Base-by-base conservation (phyloP, 2,113 vertebrate genomes). In the Halichoeres trimaculatus region DNA sequence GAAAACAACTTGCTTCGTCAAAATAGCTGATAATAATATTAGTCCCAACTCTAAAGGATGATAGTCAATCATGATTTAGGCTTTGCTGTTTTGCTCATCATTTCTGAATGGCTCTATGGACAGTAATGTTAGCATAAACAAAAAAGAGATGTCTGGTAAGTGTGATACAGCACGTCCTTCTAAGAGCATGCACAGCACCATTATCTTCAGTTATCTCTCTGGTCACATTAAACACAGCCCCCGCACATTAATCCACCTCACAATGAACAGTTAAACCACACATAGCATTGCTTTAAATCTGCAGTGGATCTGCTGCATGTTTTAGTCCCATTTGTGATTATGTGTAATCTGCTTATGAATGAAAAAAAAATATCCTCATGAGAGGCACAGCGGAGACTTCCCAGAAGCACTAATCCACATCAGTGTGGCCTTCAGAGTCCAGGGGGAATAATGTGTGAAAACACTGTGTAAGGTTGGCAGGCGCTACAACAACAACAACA, bases 401-500 rank as follows among this genome's bases (percentile, higher is more conserved):
- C 80, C 67, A 36, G 47, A 76, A 79, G 83, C 78, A 79, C 65
- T 83, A 85, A 90, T 87, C 83, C 88, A 78, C 75, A 88, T 87
- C 80, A 68, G 73, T 58, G 82, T 87, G n/a, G 53, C 79, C 75
- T 83, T 85, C 81, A 34, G 65, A 45, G 53, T 72, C 82, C 57
- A 63, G 2, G 41, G 71, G 80, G 82, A 77, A 81, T 66, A 70
- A 70, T 69, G 78, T 63, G 74, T 7, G 56, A 81, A 58, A 76
- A 69, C 71, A 59, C 68, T 36, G 55, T 1, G 4, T 63, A 30
- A 51, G 74, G 70, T 51, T 66, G 52, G 55, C 41, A 69, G 20
- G 53, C 61, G 63, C 48, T 22, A 52, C 69, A 70, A 62, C 53
- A 81, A 61, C 67, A 72, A 58, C 22, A 74, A 52, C 69, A 70